Base-by-base conservation (phyloP, 2,888 invertebrate species). In the Caenorhabditis sp. region DNA sequence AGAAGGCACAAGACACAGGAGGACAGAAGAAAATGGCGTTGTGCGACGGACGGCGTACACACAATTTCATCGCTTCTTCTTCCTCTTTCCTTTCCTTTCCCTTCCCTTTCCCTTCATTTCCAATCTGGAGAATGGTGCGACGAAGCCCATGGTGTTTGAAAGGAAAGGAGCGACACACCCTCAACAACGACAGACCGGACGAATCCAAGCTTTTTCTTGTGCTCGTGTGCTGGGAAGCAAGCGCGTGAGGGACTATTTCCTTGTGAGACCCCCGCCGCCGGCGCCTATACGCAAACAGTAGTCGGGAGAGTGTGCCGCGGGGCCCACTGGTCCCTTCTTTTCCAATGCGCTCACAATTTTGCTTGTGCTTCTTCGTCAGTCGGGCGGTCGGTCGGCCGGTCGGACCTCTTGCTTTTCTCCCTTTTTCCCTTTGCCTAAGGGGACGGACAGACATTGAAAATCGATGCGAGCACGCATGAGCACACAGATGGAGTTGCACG, bases 91-190 rank as follows among this genome's bases (percentile, higher is more conserved):
- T 32, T 51, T 47, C 53, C n/a, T 55, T 44, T 60, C 22, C 53
- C n/a, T 55, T 44, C 53, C 22, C 61, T 47, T 44, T 68, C 58
- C 58, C 51, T 71, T 71, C 71, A 71, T 80, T 80, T 80, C 40
- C 80, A 80, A 80, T 80, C 80, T 80, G 74, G 61, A 74, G 64
- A 74, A 80, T 80, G 80, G 80, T 72, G 71, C 60, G 56, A 56
- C 35, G 55, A 44, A 58, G 28, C 28, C 53, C 47, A 2, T 53
- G 74, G 69, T 74, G 80, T 65, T 80, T 74, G 71, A 79, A 79
- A 60, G 51, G 18, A 47, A 50, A 60, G 51, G 18, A 47, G 37
- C 44, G 22, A 51, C 40, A 28, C 51, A 28, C 64, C 44, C 64
- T 72, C 72, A 61, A 61, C 61, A 61, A 61, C 47, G 47, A 64